Evolutionary conservation across 92 coral and sea anemone species (phyloP).

Genomic region (Nematostella vectensis): DNA sequence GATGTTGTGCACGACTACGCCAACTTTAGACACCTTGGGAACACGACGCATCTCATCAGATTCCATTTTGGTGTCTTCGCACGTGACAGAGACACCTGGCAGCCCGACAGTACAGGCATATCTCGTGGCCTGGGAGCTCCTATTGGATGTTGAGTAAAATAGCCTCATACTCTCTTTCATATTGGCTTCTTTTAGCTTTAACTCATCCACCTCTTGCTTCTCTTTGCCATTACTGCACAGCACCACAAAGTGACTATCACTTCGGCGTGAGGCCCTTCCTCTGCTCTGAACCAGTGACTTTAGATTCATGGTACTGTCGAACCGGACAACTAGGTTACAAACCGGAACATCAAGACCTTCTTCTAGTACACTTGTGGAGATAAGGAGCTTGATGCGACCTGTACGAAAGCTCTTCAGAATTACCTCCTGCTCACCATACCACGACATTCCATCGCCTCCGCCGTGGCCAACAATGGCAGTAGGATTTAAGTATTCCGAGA

Average conservation of each 20-base stretch:
- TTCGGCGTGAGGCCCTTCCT: constrained; percentile 88
- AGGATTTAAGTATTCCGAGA: constrained; percentile 53
- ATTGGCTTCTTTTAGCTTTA: constrained; percentile 53
- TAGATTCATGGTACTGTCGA: constrained; percentile 71
- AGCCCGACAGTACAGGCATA: constrained; percentile 58
- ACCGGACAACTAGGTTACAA: constrained; percentile 88
- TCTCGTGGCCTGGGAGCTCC: constrained; percentile 24
- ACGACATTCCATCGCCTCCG: constrained; percentile 92
- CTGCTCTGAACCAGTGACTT: constrained; percentile 87
- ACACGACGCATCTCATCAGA: not conserved
- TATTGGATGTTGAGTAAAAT: constrained; percentile 6
- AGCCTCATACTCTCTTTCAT: constrained; percentile 66
- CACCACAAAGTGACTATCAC: constrained; percentile 73
- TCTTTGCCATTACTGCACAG: constrained; percentile 64
- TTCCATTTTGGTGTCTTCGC: not conserved
- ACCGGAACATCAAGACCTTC: constrained; percentile 98
- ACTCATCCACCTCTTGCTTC: constrained; percentile 30
- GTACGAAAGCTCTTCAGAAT: constrained; percentile 72
- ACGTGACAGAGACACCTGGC: constrained; percentile 3
- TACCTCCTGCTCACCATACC: constrained; percentile 89
- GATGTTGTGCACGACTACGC: not conserved
- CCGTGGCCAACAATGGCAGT: constrained; percentile 90
- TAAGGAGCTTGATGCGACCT: constrained; percentile 74
- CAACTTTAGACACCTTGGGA: not conserved
- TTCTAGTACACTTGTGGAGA: constrained; percentile 85